These are phyloP conservation scores for Macrotus californicus DNA, from an alignment of 2,113 vertebrate genomes.

Conservation along the genomic window DNA sequence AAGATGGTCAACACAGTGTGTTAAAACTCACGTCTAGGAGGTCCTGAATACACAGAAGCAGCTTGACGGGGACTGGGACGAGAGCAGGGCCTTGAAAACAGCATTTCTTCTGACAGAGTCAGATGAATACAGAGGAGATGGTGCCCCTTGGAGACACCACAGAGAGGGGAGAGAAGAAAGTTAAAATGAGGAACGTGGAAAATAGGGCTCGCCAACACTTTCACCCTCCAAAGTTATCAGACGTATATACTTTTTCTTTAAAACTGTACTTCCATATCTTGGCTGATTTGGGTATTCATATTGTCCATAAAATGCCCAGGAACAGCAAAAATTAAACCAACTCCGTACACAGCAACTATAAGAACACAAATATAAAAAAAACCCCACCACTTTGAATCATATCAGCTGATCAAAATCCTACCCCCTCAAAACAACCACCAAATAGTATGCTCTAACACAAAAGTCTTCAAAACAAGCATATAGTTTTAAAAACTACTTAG, in stretches of 20 bases:
- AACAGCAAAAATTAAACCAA: not conserved
- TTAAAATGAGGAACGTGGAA: not conserved
- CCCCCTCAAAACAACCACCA: not conserved
- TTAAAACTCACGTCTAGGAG: not conserved
- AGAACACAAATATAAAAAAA: not conserved
- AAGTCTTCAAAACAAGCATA: not conserved
- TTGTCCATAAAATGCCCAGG: not conserved
- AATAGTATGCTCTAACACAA: not conserved
- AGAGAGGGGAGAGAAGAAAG: not conserved
- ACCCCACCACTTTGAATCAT: not conserved
- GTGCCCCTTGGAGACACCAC: not conserved
- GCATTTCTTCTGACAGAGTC: not conserved
- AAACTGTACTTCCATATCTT: not conserved
- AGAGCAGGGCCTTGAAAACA: not conserved
- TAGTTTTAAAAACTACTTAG: not conserved
- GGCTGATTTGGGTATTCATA: not conserved
- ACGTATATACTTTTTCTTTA: no score
- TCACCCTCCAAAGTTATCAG: not conserved
- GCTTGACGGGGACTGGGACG: not conserved
- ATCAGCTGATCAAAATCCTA: not conserved
- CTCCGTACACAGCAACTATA: not conserved
- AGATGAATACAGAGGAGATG: not conserved
- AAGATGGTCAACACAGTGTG: not conserved
- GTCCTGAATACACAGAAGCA: not conserved
- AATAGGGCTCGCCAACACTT: not conserved